Evolutionary conservation across 1,140 invertebrate species (phyloP).

Genomic region (Pantala flavescens): DNA sequence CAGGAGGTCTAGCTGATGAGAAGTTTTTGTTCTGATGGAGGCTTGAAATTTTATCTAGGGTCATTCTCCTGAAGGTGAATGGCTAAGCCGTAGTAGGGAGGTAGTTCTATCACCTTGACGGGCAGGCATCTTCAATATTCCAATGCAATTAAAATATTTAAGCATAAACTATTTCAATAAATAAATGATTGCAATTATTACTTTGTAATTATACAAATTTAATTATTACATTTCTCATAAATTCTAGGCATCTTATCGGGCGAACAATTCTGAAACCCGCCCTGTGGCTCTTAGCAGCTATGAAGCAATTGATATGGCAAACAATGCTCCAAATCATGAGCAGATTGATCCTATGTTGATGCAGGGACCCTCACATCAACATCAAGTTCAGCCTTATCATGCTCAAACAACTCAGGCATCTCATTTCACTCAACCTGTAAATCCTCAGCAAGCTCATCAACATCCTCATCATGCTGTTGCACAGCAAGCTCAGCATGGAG

Average conservation of each 20-base stretch:
- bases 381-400: not conserved
- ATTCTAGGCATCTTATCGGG: not conserved
- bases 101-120: no score
- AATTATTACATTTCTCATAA: no score
- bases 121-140: no score
- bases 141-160: no score
- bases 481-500: not conserved
- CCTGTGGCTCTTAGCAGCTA: not conserved
- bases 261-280: not conserved
- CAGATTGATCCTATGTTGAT: not conserved
- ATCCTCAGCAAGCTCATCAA: not conserved
- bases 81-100: no score
- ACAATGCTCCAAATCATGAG: not conserved
- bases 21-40: no score
- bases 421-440: not conserved
- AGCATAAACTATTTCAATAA: no score
- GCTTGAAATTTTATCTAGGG: no score
- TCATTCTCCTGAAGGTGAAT: no score
- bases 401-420: not conserved
- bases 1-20: no score
- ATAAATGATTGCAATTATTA: no score
- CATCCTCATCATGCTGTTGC: not conserved
- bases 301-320: not conserved
- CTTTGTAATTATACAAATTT: no score
- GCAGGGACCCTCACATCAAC: not conserved